Conservation (phyloP, 2,888 invertebrate species). For the Polydesmus complanatus region DNA sequence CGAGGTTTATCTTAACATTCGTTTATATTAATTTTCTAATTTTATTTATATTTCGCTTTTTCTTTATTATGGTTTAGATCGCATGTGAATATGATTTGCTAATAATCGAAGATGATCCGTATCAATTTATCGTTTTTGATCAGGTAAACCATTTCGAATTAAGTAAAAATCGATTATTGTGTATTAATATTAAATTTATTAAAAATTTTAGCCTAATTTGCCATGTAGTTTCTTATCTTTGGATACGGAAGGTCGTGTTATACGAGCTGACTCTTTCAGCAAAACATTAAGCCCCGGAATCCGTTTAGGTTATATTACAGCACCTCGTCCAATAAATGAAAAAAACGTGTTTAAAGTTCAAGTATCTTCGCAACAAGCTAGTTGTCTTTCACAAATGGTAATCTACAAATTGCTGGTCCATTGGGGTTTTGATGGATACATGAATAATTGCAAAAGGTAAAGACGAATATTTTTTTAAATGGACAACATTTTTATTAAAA, state of each 20-base stretch:
- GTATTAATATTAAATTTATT: not conserved
- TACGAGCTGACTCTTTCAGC: conserved; percentile 32
- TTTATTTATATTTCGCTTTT: too few species aligned
- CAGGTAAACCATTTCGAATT: conserved; percentile 39
- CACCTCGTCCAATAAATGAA: not conserved
- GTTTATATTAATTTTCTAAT: too few species aligned
- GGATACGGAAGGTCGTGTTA: conserved; percentile 30
- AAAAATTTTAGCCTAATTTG: not conserved
- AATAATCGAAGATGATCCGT: conserved; percentile 70
- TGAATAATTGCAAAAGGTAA: conserved; percentile 4
- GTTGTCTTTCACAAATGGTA: conserved; percentile 2
- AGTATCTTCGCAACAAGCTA: conserved; percentile 6
- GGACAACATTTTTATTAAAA: too few species aligned
- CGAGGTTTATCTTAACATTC: not conserved
- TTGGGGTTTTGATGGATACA: conserved; percentile 13
- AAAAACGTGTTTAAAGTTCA: conserved; percentile 1
- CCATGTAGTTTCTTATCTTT: conserved; percentile 22
- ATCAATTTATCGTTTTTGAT: conserved; percentile 59
- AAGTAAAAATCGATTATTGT: too few species aligned
- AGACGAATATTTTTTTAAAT: too few species aligned
- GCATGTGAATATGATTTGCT: conserved; percentile 61
- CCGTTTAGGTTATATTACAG: conserved; percentile 9
- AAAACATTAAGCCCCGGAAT: conserved; percentile 30
- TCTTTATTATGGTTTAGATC: too few species aligned
- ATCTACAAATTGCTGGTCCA: conserved; percentile 1